Evolutionary conservation across 2,888 invertebrate species (phyloP), one percentile per base, ranked within the genome.

Genomic region (Cyaniris semiargus): DNA sequence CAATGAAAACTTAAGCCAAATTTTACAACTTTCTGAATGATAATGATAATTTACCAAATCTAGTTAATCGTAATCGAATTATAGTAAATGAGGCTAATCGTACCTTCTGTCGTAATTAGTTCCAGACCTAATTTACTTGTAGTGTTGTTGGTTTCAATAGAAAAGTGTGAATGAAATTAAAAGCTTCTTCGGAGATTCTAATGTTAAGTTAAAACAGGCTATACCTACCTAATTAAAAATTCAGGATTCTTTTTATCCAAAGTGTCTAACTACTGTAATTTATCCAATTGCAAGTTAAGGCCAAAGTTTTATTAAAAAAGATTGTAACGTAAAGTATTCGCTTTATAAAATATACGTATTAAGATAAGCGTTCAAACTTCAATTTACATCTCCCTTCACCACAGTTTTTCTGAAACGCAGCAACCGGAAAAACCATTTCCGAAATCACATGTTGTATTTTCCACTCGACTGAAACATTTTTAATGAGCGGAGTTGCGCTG

Each of bases 401-500:
- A 21, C 15, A 10, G 66, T 27, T 66, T 27, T 66, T 66, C 27
- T 66, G 27, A 15, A 66, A 27, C 66, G 23, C 8, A 60, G 10
- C 23, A 10, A 15, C 27, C 27, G 66, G 27, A 66, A 66, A 66
- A 66, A 18, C 18, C 13, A 15, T 66, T 66, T 15, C 27, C 21
- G 34, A n/a, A 18, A 34, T n/a, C 38, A 38, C 38, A 71, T 8
- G 38, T 71, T 21, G 21, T 72, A 70, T 76, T 72, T 78, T 53
- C 23, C 31, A 34, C 66, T 27, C 27, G 1, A 7, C 66, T 27
- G 27, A 34, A 48, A 70, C 48, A 31, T 34, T n/a, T 53, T 53
- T 76, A 70, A 31, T 70, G 70, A 75, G 56, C 66, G 48, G 34
- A 34, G 60, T 58, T 34, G 58, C 60, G 70, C 31, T 66, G 70